phyloP scores from a whole-genome alignment of 1,140 invertebrate genomes.

The Marisa cornuarietis region DNA sequence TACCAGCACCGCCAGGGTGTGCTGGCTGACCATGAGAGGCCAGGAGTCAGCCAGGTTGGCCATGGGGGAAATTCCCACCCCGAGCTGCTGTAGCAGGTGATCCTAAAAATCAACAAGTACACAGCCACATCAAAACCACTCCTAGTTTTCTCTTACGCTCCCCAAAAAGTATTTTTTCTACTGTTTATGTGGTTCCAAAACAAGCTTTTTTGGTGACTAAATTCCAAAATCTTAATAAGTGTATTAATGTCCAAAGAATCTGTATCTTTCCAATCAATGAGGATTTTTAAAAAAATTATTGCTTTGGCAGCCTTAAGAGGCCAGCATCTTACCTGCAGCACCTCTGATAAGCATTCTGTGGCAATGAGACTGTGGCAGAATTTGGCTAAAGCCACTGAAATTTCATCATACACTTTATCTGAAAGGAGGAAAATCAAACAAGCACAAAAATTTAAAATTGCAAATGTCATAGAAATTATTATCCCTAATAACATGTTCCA shows the following conservation, averaged over 20 bases:
- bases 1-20: conserved; percentile 83
- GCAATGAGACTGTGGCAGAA: conserved; percentile 88
- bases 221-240: too few relatives aligned
- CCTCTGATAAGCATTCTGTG: conserved; percentile 73
- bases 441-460: background rate
- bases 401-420: conserved; percentile 57
- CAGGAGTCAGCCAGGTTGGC: conserved; percentile 68
- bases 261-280: too few relatives aligned
- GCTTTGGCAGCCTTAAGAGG: too few relatives aligned
- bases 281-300: too few relatives aligned
- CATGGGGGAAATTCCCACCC: conserved; percentile 73
- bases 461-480: background rate
- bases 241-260: too few relatives aligned
- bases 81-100: conserved; percentile 78
- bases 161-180: too few relatives aligned
- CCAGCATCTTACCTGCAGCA: conserved; percentile 66
- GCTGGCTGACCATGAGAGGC: conserved; percentile 85
- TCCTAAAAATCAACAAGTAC: conserved; percentile 68
- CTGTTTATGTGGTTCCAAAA: too few relatives aligned
- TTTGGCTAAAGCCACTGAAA: conserved; percentile 70
- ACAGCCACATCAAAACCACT: too few relatives aligned
- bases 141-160: too few relatives aligned
- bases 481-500: background rate
- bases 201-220: too few relatives aligned
- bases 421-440: conserved; percentile 33